These are phyloP conservation scores for Leucophora obtusa DNA, from an alignment of 2,888 invertebrate species.

Conservation along the genomic window DNA sequence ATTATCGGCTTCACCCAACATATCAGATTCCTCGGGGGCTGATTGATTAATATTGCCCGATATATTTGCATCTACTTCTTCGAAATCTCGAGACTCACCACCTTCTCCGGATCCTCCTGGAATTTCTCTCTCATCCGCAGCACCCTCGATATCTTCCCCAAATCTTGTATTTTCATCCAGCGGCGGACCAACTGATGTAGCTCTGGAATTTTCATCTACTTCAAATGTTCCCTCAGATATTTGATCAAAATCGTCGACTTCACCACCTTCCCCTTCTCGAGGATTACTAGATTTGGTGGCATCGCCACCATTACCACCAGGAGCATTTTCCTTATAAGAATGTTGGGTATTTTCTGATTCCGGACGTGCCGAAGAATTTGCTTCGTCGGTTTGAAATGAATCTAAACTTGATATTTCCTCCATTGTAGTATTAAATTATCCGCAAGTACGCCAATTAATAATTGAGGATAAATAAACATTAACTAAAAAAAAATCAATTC, in stretches of 20 bases:
- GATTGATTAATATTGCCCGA: conserved; percentile 67
- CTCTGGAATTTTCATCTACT: conserved; percentile 71
- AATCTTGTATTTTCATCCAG: conserved; percentile 51
- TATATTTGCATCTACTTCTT: conserved; percentile 69
- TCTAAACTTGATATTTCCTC: conserved; percentile 77
- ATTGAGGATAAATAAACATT: conserved; percentile 67
- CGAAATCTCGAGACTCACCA: conserved; percentile 66
- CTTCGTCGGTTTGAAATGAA: conserved; percentile 71
- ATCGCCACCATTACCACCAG: conserved; percentile 73
- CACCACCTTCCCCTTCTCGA: conserved; percentile 47
- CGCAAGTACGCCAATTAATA: conserved; percentile 25
- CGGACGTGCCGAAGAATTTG: conserved; percentile 70
- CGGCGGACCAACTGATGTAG: conserved; percentile 62
- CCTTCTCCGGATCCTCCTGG: conserved; percentile 4
- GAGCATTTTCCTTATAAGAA: conserved; percentile 44
- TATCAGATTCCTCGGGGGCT: conserved; percentile 70
- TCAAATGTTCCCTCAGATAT: conserved; percentile 74
- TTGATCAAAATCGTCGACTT: conserved; percentile 73
- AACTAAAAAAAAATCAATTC: conserved; percentile 67
- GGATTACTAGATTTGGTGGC: conserved; percentile 63
- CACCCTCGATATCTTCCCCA: conserved; percentile 41
- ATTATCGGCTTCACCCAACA: conserved; percentile 73
- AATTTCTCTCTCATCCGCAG: too few relatives aligned
- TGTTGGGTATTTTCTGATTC: conserved; percentile 70
- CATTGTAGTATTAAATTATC: conserved; percentile 67